phyloP scores from a whole-genome alignment of 1,140 invertebrate species.

The Procambarus clarkii region DNA sequence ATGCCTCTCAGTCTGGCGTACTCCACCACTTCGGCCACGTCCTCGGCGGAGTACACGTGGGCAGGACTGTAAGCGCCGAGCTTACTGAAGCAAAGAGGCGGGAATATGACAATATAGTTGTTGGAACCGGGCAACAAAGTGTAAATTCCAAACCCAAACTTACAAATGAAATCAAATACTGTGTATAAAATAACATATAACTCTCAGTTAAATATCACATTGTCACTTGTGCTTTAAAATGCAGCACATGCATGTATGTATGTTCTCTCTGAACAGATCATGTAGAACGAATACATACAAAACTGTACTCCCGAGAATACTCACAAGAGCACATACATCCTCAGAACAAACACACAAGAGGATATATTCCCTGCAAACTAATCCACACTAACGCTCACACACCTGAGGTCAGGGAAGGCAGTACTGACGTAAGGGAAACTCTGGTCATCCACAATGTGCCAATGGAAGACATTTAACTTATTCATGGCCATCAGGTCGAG shows the following conservation, averaged over 20 bases:
- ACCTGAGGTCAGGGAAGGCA: slow-evolving; percentile 85
- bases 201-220: too few species aligned
- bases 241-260: too few species aligned
- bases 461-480: slow-evolving; percentile 95
- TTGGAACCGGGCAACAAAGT: too few species aligned
- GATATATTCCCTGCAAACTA: too few species aligned
- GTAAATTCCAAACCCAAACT: neutral
- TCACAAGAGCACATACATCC: neutral
- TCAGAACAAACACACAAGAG: too few species aligned
- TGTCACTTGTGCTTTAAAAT: too few species aligned
- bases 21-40: slow-evolving; percentile 84
- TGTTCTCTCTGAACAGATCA: too few species aligned
- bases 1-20: slow-evolving; percentile 90
- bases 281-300: too few species aligned
- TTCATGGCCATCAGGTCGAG: slow-evolving; percentile 90
- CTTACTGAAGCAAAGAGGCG: slow-evolving; percentile 75
- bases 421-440: slow-evolving; percentile 91
- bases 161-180: neutral
- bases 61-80: slow-evolving; percentile 84
- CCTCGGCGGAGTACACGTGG: slow-evolving; percentile 83
- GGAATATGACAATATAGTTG: slow-evolving; percentile 18
- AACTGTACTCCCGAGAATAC: neutral
- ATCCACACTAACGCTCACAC: slow-evolving; percentile 40
- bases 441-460: slow-evolving; percentile 95
- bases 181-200: neutral